Evolutionary conservation across 2,888 invertebrate genomes (phyloP).

Genomic region (Platypus cylindrus): DNA sequence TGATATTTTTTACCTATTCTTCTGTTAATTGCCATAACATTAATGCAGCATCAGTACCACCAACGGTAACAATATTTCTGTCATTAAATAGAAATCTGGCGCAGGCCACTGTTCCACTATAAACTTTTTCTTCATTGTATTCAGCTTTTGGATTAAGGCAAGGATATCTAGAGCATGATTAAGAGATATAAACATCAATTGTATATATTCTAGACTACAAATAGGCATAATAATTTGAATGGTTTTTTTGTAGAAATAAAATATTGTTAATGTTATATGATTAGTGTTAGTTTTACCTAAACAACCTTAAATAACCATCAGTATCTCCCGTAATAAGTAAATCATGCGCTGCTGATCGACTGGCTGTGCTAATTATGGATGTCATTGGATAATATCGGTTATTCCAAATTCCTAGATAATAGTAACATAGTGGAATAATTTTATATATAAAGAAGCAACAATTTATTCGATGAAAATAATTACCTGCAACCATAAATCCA

Average conservation of each 20-base stretch:
- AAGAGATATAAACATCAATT: not conserved
- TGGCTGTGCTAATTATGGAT: slow-evolving; percentile 68
- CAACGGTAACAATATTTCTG: slow-evolving; percentile 70
- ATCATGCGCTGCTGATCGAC: slow-evolving; percentile 72
- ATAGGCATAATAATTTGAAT: no score
- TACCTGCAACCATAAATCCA: slow-evolving; percentile 77
- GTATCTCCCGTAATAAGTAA: slow-evolving; percentile 75
- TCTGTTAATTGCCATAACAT: slow-evolving; percentile 85
- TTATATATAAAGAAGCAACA: not conserved
- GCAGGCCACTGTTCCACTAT: slow-evolving; percentile 68
- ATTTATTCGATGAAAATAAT: slow-evolving; percentile 9
- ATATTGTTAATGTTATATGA: not conserved
- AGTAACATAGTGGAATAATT: not conserved
- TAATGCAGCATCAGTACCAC: slow-evolving; percentile 77
- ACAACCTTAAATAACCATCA: slow-evolving; percentile 59
- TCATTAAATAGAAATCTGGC: slow-evolving; percentile 79
- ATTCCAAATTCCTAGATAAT: slow-evolving; percentile 64
- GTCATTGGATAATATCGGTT: slow-evolving; percentile 79
- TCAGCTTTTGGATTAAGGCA: slow-evolving; percentile 76
- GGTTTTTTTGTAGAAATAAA: no score
- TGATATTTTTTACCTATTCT: slow-evolving; percentile 41
- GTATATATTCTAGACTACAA: not conserved
- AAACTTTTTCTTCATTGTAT: slow-evolving; percentile 78
- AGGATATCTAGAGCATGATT: slow-evolving; percentile 50
- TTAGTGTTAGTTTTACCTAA: slow-evolving; percentile 17